These are phyloP conservation scores for Carollia perspicillata DNA, from an alignment of 2,113 vertebrate genomes.

Conservation along the genomic window DNA sequence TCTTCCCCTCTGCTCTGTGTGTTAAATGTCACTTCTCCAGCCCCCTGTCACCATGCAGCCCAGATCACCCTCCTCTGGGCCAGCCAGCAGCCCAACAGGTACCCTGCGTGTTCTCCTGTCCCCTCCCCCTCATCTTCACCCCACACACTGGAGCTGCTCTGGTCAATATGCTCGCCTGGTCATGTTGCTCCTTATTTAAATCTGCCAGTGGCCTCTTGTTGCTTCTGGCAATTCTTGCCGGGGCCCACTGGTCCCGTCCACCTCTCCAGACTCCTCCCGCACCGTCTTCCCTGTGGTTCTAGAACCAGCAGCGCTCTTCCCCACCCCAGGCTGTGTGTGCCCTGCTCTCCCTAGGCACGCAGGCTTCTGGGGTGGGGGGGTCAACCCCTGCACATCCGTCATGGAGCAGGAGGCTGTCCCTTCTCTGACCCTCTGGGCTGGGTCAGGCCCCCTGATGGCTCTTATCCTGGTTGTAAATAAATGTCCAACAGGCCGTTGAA, in stretches of 20 bases:
- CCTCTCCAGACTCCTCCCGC: background rate
- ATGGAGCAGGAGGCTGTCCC: background rate
- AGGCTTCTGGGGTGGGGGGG: background rate
- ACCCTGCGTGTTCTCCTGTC: background rate
- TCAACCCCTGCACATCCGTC: background rate
- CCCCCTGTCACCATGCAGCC: background rate
- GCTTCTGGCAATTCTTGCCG: background rate
- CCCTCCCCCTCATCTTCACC: background rate
- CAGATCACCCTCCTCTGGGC: background rate
- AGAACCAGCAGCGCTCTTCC: background rate
- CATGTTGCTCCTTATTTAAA: accelerated
- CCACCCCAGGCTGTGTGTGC: accelerated
- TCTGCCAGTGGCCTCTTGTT: background rate
- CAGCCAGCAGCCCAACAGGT: background rate
- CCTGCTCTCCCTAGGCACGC: background rate
- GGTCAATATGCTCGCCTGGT: background rate
- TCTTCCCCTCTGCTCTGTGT: accelerated
- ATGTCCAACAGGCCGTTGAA: background rate
- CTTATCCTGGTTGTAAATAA: background rate
- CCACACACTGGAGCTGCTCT: too few relatives aligned
- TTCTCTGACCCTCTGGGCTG: background rate
- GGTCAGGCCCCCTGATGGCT: background rate
- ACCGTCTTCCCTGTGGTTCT: background rate
- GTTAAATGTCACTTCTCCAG: background rate
- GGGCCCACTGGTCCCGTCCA: background rate